Evolutionary conservation across 2,797 vertebrate genomes (phyloP).

Genomic region (Miichthys miiuy): DNA sequence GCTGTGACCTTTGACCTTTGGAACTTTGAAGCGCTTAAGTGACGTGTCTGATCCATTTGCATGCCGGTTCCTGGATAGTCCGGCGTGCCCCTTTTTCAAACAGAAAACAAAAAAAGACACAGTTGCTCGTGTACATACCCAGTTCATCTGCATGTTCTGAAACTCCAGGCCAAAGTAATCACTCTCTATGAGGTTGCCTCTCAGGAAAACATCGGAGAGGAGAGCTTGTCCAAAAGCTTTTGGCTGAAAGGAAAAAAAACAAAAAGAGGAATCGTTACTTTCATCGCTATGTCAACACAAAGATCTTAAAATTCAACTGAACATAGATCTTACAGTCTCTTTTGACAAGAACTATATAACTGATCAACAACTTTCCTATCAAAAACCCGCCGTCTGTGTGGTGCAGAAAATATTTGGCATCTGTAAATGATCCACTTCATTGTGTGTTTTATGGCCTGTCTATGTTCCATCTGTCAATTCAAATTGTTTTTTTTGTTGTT

Average conservation of each 20-base stretch:
- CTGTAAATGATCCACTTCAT: conserved; percentile 62
- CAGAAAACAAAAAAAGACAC: conserved; percentile 4
- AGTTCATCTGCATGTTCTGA: conserved; percentile 91
- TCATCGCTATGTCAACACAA: conserved; percentile 36
- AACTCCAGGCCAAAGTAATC: conserved; percentile 99
- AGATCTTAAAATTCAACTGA: conserved; percentile 10
- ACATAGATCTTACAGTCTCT: conserved; percentile 6
- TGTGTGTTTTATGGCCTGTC: conserved; percentile 47
- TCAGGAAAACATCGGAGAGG: conserved; percentile 89
- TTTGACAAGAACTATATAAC: neutral
- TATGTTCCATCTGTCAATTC: conserved; percentile 53
- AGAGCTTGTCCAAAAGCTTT: conserved; percentile 89
- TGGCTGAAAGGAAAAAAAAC: conserved; percentile 80
- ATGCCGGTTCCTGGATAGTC: neutral
- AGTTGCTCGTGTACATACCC: conserved; percentile 86
- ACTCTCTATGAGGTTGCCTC: conserved; percentile 93
- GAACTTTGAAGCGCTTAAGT: neutral
- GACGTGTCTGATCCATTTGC: neutral
- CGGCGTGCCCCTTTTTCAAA: neutral
- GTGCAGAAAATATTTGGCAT: conserved; percentile 53
- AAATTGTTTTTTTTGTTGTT: conserved; percentile 3
- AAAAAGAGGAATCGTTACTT: conserved; percentile 23
- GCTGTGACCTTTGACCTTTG: conserved; percentile 34
- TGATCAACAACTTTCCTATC: neutral
- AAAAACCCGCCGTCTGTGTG: conserved; percentile 24